Conservation (phyloP, 2,888 invertebrate genomes). For the Meloe dianella region DNA sequence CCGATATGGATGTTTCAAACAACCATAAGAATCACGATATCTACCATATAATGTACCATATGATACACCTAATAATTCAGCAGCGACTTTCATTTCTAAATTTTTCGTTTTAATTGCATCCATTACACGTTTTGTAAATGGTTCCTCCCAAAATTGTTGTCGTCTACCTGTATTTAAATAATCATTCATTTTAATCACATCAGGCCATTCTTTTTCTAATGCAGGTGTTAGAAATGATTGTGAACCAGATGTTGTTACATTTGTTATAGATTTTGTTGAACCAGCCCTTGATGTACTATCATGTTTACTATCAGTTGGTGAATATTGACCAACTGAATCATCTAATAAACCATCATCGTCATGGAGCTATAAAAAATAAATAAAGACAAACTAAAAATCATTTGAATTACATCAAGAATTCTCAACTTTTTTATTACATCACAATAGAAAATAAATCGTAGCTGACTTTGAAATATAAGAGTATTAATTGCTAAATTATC, state of each 20-base stretch:
- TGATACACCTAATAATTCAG: constrained; percentile 86
- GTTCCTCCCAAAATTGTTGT: constrained; percentile 93
- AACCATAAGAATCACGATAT: constrained; percentile 88
- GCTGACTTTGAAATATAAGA: too few relatives aligned
- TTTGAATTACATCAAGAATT: neutral
- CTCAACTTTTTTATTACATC: too few relatives aligned
- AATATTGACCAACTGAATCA: constrained; percentile 46
- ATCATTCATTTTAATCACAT: constrained; percentile 86
- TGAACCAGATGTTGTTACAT: constrained; percentile 47
- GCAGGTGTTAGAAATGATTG: constrained; percentile 55
- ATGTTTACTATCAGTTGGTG: constrained; percentile 36
- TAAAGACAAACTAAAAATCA: neutral
- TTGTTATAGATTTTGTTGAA: constrained; percentile 41
- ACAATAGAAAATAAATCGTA: too few relatives aligned
- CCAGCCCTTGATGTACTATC: constrained; percentile 28
- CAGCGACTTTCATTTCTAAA: constrained; percentile 92
- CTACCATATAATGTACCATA: constrained; percentile 90
- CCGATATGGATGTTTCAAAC: constrained; percentile 87
- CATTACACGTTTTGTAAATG: constrained; percentile 86
- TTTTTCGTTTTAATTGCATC: constrained; percentile 89
- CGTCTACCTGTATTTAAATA: constrained; percentile 84
- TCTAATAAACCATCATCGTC: constrained; percentile 48
- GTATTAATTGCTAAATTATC: too few relatives aligned
- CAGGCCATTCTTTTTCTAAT: constrained; percentile 61
- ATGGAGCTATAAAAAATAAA: constrained; percentile 26